A percentile compares a stretch with the other conserved stretches of the same genome.
Evolutionary conservation across 2,113 vertebrate species (phyloP).

Genomic region (Rhabdornis inornatus): DNA sequence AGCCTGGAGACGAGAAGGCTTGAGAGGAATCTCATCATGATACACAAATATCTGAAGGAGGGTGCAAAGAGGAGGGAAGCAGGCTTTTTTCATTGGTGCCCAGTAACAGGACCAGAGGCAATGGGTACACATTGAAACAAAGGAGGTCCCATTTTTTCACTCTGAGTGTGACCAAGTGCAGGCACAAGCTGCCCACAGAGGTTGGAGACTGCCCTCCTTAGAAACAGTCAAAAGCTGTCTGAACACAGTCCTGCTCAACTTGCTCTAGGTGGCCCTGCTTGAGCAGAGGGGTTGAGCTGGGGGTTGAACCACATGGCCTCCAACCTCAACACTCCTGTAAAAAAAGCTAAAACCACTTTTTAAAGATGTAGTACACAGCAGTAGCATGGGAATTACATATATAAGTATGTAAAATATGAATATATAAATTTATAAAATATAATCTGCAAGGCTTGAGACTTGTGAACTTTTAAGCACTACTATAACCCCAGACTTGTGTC

Average conservation of each 20-base stretch:
- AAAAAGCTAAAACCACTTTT: background rate
- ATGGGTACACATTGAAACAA: background rate
- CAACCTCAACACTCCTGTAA: background rate
- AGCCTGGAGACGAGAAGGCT: background rate
- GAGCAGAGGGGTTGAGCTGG: fast-evolving
- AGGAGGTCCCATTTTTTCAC: background rate
- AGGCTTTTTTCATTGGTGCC: background rate
- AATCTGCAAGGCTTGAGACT: background rate
- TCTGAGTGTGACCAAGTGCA: fast-evolving
- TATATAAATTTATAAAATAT: background rate
- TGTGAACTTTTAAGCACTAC: background rate
- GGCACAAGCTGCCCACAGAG: background rate
- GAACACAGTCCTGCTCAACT: no score
- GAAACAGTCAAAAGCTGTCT: background rate
- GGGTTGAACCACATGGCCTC: background rate
- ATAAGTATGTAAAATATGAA: background rate
- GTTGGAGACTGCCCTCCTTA: background rate
- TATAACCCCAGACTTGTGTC: background rate
- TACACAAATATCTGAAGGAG: background rate
- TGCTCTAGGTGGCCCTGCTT: background rate
- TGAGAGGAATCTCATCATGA: background rate
- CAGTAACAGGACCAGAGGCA: background rate
- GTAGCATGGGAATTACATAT: background rate
- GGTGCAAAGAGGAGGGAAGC: background rate
- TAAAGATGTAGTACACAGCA: background rate